Base-by-base conservation (phyloP, 2,888 invertebrate species). In the Tinea pellionella region DNA sequence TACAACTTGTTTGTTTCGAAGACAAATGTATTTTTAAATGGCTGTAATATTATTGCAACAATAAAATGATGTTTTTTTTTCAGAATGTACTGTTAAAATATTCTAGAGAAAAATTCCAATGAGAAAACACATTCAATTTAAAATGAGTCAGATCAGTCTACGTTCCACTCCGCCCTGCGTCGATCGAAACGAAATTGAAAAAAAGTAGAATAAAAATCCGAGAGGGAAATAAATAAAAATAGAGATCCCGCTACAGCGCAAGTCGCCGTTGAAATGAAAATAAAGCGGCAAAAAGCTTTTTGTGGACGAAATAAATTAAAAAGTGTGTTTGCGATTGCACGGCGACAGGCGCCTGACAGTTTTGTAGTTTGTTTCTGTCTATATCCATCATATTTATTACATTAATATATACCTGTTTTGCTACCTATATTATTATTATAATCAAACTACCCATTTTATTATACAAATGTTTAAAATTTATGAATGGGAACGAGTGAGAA, bases 221-320 rank as follows among this genome's bases (percentile, higher is more conserved):
- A 73, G 66, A 70, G 73, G 66, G 77, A 79, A 83, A 84, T 83
- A 86, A 86, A 87, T 82, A 86, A 87, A 86, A 86, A 86, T 86
- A 86, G 85, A 85, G 80, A 84, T 79, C 77, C 85, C 82, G 83
- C 84, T 84, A 83, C 83, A 82, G 81, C 80, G 84, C 85, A 86
- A 86, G 85, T 86, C 85, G 78, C 78, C 82, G 87, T 82, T 83
- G 87, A 86, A 87, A 85, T 83, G 84, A 74, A 86, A 86, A 87
- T 84, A 83, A 86, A 85, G 81, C 78, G 74, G 74, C 75, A 76
- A 77, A 81, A 84, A 75, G 80, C 78, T 82, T 82, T 84, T 84
- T 84, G 85, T 82, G 86, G 77, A 80, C 80, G 83, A 86, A 86
- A 86, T 86, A 83, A 86, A 87, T 86, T 86, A 86, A 86, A 86